Base-by-base conservation (phyloP, 2,113 vertebrate species). In the Colaptes auratus region DNA sequence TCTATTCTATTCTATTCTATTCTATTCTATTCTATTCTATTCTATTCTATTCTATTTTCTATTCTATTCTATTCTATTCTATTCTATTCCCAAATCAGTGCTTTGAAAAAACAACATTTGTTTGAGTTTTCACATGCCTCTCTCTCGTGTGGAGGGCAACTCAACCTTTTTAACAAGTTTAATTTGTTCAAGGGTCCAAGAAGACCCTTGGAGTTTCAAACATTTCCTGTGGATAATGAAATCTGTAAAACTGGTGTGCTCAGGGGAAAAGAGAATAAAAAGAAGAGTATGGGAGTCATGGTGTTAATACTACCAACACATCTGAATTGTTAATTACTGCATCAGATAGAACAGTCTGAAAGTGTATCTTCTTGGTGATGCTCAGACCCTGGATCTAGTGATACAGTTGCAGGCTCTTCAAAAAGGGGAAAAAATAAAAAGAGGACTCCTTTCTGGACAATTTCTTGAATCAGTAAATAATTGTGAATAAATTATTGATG, bases 191-290 rank as follows among this genome's bases (percentile, higher is more conserved):
- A 28, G 25, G 8, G 17, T 35, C 9, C 4, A 36, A 70, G 27
- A 64, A 74, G 56, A 39, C 10, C 3, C 10, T 16, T 4, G 8
- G 30, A 65, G 19, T 60, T 69, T 83, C 48, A 82, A 31, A 52
- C 0, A 1, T 12, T 4, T 33, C 9, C 35, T 53, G 12, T 33
- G 27, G 2, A 10, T 39, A 59, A 10, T 7, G 20, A 79, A 48
- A 39, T 17, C 18, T 75, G 28, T 70, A 56, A 55, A 63, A 16
- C 4, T n/a, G 12, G 20, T 44, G 13, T 39, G 53, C 24, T 33
- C 20, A 42, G 85, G 28, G 15, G 67, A 66, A 7, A 48, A 23
- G 36, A 67, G 50, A 59, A 80, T 8, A 11, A 63, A 79, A 70
- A 78, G 19, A 52, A 7, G 9, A 14, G 18, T 12, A 13, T 66